These are phyloP conservation scores for Heliconius erato DNA, from an alignment of 2,888 invertebrate genomes.

Conservation along the genomic window DNA sequence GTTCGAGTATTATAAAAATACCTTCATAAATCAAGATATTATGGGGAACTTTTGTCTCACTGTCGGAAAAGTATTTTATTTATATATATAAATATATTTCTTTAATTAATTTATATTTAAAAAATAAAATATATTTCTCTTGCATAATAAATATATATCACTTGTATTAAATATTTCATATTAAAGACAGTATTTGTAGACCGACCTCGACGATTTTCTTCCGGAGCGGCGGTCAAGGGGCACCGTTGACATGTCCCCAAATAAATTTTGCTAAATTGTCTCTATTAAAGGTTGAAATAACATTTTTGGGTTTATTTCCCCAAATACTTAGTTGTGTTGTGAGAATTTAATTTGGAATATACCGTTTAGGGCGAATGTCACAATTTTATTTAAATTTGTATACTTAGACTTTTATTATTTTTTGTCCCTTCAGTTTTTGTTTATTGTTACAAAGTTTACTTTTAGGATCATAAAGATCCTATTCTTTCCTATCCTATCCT, in stretches of 20 bases:
- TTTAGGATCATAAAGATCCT: neutral
- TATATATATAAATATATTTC: no score
- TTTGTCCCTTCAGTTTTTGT: neutral
- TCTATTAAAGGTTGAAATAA: conserved; percentile 36
- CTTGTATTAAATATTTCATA: conserved; percentile 11
- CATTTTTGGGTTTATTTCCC: conserved; percentile 34
- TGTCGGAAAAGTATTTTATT: no score
- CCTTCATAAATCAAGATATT: neutral
- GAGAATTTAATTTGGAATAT: conserved; percentile 23
- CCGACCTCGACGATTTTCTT: conserved; percentile 49
- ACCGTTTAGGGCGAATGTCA: neutral
- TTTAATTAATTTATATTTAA: no score
- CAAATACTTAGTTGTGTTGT: conserved; percentile 19
- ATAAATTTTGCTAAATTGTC: conserved; percentile 47
- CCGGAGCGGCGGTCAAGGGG: conserved; percentile 47
- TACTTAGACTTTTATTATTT: neutral
- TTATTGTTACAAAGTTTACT: neutral
- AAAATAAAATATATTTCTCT: no score
- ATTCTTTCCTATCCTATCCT: neutral
- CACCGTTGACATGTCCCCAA: conserved; percentile 44
- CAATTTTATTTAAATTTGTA: conserved; percentile 8
- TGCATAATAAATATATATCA: neutral
- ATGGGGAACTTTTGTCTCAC: no score
- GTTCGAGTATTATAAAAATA: neutral
- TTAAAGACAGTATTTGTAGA: conserved; percentile 54